A percentile compares a stretch with the other conserved stretches of the same genome.
Evolutionary conservation across 2,888 invertebrate species (phyloP).

Genomic region (Nomada lathburiana): DNA sequence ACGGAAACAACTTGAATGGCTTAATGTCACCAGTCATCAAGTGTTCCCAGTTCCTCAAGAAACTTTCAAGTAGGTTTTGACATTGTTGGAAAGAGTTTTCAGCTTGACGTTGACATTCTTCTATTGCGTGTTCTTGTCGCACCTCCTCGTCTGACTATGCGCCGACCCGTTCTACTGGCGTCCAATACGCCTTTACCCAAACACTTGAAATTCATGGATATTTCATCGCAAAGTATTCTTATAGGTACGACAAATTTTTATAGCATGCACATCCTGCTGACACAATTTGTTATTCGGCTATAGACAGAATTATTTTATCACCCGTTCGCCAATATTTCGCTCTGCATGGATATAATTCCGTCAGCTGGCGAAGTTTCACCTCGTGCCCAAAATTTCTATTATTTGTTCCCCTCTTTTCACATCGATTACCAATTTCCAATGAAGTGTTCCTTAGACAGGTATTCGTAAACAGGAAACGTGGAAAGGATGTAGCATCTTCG

Average conservation of each 20-base stretch:
- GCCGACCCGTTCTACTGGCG: slow-evolving; percentile 27
- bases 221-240: not conserved
- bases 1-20: not conserved
- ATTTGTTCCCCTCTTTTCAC: not conserved
- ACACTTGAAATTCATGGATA: not conserved
- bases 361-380: too few relatives aligned
- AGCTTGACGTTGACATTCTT: slow-evolving; percentile 19
- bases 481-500: slow-evolving; percentile 63
- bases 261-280: not conserved
- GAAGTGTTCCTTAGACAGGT: slow-evolving; percentile 1
- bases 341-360: too few relatives aligned
- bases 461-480: slow-evolving; percentile 34
- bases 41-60: not conserved
- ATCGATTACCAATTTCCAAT: slow-evolving; percentile 23
- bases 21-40: not conserved
- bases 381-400: too few relatives aligned
- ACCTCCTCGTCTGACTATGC: slow-evolving; percentile 16
- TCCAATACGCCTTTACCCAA: not conserved
- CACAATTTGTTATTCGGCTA: slow-evolving; percentile 2
- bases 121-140: slow-evolving; percentile 27
- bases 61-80: slow-evolving; percentile 24
- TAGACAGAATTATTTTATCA: not conserved
- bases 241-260: not conserved
- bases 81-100: slow-evolving; percentile 32
- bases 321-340: not conserved